Evolutionary conservation across 2,888 invertebrate species (phyloP).

Genomic region (Chironomus tentans): DNA sequence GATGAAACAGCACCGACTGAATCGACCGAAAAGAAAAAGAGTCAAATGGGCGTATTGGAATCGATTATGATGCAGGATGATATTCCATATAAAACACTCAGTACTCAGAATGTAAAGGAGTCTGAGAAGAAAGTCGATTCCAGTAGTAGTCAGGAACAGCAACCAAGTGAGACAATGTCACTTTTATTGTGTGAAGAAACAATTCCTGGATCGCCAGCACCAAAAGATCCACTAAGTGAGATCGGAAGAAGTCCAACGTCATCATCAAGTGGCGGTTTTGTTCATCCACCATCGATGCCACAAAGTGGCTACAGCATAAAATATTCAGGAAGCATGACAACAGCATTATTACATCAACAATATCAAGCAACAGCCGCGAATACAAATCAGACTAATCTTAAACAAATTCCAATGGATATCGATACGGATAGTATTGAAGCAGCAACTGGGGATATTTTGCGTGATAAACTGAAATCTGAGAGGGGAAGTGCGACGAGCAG

Average conservation of each 20-base stretch:
- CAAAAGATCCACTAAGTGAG: slow-evolving; percentile 37
- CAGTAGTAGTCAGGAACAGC: slow-evolving; percentile 29
- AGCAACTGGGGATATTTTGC: slow-evolving; percentile 14
- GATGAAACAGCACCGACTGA: slow-evolving; percentile 36
- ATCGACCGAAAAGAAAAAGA: slow-evolving; percentile 32
- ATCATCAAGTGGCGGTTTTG: slow-evolving; percentile 54
- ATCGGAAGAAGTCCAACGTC: slow-evolving; percentile 33
- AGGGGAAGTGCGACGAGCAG: slow-evolving; percentile 22
- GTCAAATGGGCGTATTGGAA: slow-evolving; percentile 30
- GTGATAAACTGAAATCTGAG: slow-evolving; percentile 19
- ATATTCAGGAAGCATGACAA: slow-evolving; percentile 28
- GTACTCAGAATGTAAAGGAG: slow-evolving; percentile 31
- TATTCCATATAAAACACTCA: slow-evolving; percentile 3
- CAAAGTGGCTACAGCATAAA: slow-evolving; percentile 31
- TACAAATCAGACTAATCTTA: slow-evolving; percentile 37
- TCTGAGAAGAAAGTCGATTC: slow-evolving; percentile 32
- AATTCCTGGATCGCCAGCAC: slow-evolving; percentile 81
- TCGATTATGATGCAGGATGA: slow-evolving; percentile 21
- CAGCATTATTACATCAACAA: slow-evolving; percentile 31
- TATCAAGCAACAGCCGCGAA: not conserved
- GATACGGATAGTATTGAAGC: slow-evolving; percentile 32
- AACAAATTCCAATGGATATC: slow-evolving; percentile 36
- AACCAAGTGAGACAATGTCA: slow-evolving; percentile 56
- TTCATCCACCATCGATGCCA: slow-evolving; percentile 53
- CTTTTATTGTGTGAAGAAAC: slow-evolving; percentile 79